phyloP scores from a whole-genome alignment of 2,797 vertebrate species.

The Balearica regulorum region DNA sequence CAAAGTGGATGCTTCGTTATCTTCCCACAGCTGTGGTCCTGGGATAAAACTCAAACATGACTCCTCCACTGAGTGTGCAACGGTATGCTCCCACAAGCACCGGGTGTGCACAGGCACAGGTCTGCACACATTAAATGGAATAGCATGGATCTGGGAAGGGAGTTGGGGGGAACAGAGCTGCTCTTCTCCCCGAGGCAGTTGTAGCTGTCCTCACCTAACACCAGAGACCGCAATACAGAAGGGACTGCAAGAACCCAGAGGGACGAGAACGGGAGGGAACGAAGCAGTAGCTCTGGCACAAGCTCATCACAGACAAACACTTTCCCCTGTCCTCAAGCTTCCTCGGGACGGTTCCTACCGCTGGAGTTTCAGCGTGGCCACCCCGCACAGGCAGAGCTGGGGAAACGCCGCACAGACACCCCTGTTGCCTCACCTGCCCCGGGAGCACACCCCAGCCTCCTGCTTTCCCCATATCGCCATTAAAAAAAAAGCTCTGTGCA shows the following conservation, averaged over 20 bases:
- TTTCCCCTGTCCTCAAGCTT: neutral
- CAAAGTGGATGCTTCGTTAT: fast-evolving
- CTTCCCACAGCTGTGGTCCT: neutral
- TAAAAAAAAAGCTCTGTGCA: conserved; percentile 35
- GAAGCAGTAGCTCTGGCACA: neutral
- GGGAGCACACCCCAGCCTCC: neutral
- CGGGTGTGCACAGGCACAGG: neutral
- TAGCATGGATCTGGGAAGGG: neutral
- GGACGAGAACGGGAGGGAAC: neutral
- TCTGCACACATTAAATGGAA: neutral
- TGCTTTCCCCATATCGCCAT: neutral
- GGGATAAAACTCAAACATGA: neutral
- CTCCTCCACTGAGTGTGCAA: neutral
- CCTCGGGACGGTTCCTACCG: neutral
- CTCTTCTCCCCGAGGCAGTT: neutral
- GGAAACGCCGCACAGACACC: neutral
- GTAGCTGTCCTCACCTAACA: neutral
- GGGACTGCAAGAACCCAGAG: neutral
- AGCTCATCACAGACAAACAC: neutral
- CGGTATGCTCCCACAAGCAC: fast-evolving
- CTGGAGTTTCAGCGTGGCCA: neutral
- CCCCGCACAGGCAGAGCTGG: neutral
- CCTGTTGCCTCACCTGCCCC: neutral
- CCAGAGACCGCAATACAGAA: neutral
- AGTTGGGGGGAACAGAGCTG: neutral